Conservation (phyloP, 2,797 vertebrate genomes). For the Jordanella pulchra region DNA sequence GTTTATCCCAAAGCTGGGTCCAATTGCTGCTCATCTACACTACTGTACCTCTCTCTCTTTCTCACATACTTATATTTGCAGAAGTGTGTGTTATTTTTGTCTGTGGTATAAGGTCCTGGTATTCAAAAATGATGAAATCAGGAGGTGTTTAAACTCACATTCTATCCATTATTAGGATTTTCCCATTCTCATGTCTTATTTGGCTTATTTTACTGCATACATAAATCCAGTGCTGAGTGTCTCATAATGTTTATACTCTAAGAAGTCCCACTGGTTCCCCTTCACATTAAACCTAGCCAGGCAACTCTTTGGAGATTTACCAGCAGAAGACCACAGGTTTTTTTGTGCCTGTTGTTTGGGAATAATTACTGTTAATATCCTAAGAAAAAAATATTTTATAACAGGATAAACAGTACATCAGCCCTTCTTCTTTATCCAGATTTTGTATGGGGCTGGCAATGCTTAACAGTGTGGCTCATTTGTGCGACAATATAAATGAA, state of each 20-base stretch:
- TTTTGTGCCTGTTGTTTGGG: slow-evolving; percentile 15
- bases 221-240: slow-evolving; percentile 57
- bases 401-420: slow-evolving; percentile 54
- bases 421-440: slow-evolving; percentile 42
- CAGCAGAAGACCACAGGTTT: slow-evolving; percentile 24
- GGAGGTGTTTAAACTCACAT: slow-evolving; percentile 43
- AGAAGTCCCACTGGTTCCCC: slow-evolving; percentile 51
- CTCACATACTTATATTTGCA: neutral
- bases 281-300: slow-evolving; percentile 43
- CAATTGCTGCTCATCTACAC: slow-evolving; percentile 31
- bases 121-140: slow-evolving; percentile 26
- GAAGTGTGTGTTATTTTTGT: slow-evolving; percentile 11
- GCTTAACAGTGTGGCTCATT: slow-evolving; percentile 45
- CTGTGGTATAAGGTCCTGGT: slow-evolving; percentile 5
- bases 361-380: slow-evolving; percentile 53
- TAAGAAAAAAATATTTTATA: slow-evolving; percentile 51
- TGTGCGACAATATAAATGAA: slow-evolving; percentile 61
- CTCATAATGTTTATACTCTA: slow-evolving; percentile 70
- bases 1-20: slow-evolving; percentile 54
- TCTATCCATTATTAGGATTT: slow-evolving; percentile 49
- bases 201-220: slow-evolving; percentile 54
- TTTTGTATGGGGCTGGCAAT: slow-evolving; percentile 45
- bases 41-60: slow-evolving; percentile 7
- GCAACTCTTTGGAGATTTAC: slow-evolving; percentile 40
- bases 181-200: slow-evolving; percentile 58